Evolutionary conservation across 64 coral and sea anemone genomes (phyloP).

Genomic region (Pocillopora verrucosa): DNA sequence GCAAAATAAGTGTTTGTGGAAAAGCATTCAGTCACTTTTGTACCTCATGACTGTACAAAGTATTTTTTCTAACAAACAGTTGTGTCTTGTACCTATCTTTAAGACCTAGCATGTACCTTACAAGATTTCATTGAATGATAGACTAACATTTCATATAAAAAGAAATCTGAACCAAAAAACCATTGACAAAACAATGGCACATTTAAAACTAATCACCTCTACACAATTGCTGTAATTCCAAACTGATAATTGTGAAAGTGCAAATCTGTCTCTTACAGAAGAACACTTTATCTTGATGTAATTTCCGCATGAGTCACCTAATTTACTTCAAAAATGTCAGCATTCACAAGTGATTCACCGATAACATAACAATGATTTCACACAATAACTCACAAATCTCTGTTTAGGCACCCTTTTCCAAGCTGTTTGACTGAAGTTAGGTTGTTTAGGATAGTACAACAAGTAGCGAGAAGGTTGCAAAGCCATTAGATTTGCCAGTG

Average conservation of each 20-base stretch:
- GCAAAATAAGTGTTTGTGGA: too few species aligned
- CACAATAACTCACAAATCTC: conserved; percentile 33
- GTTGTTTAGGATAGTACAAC: conserved; percentile 29
- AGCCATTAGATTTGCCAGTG: not conserved
- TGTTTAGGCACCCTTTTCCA: conserved; percentile 2
- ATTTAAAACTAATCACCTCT: not conserved
- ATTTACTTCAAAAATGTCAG: not conserved
- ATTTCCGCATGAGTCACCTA: not conserved
- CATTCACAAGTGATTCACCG: not conserved
- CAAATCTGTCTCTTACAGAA: not conserved
- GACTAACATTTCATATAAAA: not conserved
- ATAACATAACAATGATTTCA: conserved; percentile 5
- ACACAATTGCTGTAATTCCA: not conserved
- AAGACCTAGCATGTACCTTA: too few species aligned
- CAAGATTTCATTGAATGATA: not conserved
- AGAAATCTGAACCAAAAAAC: not conserved
- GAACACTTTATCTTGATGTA: not conserved
- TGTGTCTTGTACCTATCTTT: too few species aligned
- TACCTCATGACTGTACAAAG: too few species aligned
- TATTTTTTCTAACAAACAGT: too few species aligned
- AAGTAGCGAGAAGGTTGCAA: conserved; percentile 11
- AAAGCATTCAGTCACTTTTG: too few species aligned
- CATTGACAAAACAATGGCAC: not conserved
- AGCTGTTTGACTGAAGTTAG: not conserved
- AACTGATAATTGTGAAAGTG: not conserved